Evolutionary conservation across 2,888 invertebrate species (phyloP).

Genomic region (Melanargia galathea): DNA sequence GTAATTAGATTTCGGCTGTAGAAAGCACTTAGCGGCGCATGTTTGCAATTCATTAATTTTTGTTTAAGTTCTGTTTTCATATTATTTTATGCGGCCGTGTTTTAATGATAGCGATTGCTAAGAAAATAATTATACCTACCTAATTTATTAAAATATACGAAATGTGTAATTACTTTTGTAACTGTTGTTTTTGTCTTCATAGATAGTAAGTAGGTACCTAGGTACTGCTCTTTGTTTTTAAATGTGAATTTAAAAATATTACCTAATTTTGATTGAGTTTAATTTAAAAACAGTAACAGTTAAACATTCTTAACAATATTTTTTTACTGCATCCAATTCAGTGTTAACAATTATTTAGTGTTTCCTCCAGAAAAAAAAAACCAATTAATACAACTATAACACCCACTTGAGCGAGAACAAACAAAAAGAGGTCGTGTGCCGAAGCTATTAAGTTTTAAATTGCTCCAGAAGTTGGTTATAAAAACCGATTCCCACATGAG

Average conservation of each 20-base stretch:
- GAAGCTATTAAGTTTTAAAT: constrained; percentile 57
- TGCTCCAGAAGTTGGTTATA: constrained; percentile 54
- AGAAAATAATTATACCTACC: background rate
- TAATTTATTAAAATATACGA: background rate
- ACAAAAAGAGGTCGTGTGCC: constrained; percentile 52
- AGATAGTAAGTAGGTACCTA: background rate
- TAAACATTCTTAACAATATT: background rate
- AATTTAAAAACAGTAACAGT: background rate
- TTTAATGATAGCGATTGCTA: background rate
- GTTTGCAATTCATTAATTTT: constrained; percentile 31
- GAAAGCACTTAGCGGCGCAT: constrained; percentile 30
- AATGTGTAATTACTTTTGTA: background rate
- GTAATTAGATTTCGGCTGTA: constrained; percentile 37
- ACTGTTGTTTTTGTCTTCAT: background rate
- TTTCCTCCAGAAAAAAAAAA: constrained; percentile 49
- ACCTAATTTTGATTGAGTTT: too few species aligned
- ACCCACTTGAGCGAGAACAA: constrained; percentile 49
- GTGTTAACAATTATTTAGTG: constrained; percentile 37
- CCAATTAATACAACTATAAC: constrained; percentile 66
- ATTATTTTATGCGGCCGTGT: background rate
- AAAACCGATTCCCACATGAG: constrained; percentile 77
- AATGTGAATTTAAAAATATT: too few species aligned
- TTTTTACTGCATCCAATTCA: constrained; percentile 1
- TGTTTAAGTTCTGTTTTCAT: constrained; percentile 9
- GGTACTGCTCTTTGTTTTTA: too few species aligned